Conservation (phyloP, 2,888 invertebrate species). For the Tenodera sinensis region DNA sequence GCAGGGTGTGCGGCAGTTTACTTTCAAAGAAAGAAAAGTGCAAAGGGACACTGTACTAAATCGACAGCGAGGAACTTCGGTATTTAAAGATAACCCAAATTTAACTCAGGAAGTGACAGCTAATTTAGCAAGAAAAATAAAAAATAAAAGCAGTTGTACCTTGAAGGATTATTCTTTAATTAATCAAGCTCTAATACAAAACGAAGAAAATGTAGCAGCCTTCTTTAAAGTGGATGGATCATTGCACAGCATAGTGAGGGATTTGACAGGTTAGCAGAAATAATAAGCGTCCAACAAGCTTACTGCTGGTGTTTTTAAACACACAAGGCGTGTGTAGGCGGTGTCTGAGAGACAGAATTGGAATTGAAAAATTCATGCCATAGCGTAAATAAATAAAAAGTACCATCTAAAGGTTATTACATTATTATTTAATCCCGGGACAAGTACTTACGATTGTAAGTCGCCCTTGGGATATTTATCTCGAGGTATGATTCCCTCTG, state of each 20-base stretch:
- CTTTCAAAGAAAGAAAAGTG: neutral
- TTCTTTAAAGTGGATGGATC: conserved; percentile 46
- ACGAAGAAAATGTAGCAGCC: conserved; percentile 42
- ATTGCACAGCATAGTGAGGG: conserved; percentile 51
- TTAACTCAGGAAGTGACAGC: conserved; percentile 1
- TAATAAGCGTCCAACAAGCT: too few species aligned
- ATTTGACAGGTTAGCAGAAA: conserved; percentile 46
- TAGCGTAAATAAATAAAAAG: too few species aligned
- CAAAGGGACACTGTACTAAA: neutral
- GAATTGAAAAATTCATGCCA: too few species aligned
- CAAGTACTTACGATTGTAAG: too few species aligned
- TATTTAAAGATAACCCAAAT: neutral
- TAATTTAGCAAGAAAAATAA: conserved; percentile 22
- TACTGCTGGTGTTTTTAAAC: too few species aligned
- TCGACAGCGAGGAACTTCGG: neutral
- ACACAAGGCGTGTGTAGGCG: too few species aligned
- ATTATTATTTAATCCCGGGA: too few species aligned
- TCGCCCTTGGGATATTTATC: too few species aligned
- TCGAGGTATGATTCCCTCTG: too few species aligned
- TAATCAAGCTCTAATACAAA: conserved; percentile 47
- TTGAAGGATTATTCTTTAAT: conserved; percentile 42
- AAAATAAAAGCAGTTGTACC: conserved; percentile 18
- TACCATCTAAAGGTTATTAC: too few species aligned
- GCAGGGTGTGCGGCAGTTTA: neutral
- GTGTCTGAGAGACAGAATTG: too few species aligned